Evolutionary conservation across 2,888 invertebrate species (phyloP), one percentile per base, ranked within the genome.

Genomic region (Allygus modestus): DNA sequence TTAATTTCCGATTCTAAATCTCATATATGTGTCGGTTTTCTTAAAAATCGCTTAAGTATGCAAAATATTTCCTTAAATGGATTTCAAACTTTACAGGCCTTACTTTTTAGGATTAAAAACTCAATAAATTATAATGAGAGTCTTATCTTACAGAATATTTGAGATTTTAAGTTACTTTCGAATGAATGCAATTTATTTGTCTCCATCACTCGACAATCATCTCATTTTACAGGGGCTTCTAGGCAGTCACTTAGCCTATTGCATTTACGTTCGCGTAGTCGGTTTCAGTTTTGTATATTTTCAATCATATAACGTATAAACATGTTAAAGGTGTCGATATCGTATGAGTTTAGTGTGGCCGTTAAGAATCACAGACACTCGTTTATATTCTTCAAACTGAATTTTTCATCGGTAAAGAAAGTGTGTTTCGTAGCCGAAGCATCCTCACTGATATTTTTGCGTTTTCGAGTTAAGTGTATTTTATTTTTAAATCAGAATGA

Each of bases 261-360:
- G 73, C 73, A 73, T 73, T 73, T 73, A 73, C 41, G 73, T 73
- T 73, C 26, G 37, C 41, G n/a, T 69, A 69, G 1, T 28, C 31
- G n/a, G n/a, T 73, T 73, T 73, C 43, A 41, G 2, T 41, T 73
- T 73, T 41, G 23, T 73, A 73, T 73, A 41, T 41, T 73, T 73
- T 41, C 43, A 73, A 23, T 73, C 73, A 73, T 73, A 73, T 73
- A 37, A 73, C 26, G n/a, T 20, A 15, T 26, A 4, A 43, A 37
- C 12, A 31, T 41, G 7, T 41, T 41, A 23, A 73, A 73, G 37
- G 26, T 73, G 41, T 73, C 41, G 17, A 20, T 41, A 41, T 37
- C 15, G 73, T 73, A n/a, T 73, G 43, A 41, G 73, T 33, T 73
- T 69, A 7, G 33, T 73, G 73, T 73, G 69, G 37, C 23, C 23